Percentiles rank a stretch among this genome's conserved stretches.
Evolutionary conservation across 2,888 invertebrate species (phyloP).

Genomic region (Pseudococcus viburni): DNA sequence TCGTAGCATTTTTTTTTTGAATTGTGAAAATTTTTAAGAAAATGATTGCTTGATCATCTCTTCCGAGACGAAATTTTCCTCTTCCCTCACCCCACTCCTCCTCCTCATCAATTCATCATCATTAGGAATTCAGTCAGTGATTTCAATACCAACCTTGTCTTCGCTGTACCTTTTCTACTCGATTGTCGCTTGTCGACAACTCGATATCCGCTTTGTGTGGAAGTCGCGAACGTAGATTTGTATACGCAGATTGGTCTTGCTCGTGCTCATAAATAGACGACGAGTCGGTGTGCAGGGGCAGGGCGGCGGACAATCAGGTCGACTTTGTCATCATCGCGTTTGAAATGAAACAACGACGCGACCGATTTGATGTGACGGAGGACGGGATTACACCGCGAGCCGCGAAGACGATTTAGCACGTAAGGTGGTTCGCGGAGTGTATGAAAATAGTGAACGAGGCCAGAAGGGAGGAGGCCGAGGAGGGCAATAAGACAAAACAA

Average conservation of each 20-base stretch:
- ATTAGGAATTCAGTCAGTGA: too few species aligned
- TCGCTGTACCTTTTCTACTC: too few species aligned
- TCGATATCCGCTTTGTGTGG: too few species aligned
- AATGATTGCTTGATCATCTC: too few species aligned
- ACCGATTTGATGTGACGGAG: too few species aligned
- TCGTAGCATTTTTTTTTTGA: too few species aligned
- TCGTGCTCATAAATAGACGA: neutral
- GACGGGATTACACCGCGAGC: neutral
- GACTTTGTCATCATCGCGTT: conserved; percentile 1
- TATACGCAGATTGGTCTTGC: neutral
- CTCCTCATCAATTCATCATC: too few species aligned
- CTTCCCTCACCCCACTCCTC: too few species aligned
- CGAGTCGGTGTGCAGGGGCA: neutral
- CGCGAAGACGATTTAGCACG: neutral
- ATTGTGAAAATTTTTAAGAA: too few species aligned
- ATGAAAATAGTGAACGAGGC: neutral
- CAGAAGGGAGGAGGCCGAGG: neutral
- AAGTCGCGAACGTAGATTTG: neutral
- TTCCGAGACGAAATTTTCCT: too few species aligned
- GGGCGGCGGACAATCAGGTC: neutral
- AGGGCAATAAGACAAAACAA: neutral
- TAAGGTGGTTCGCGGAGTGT: neutral
- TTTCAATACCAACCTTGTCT: too few species aligned
- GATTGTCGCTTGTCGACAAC: too few species aligned
- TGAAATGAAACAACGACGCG: neutral